Evolutionary conservation across 2,113 vertebrate genomes (phyloP), one percentile per base, ranked within the genome.

Genomic region (Gasterosteus nipponicus): DNA sequence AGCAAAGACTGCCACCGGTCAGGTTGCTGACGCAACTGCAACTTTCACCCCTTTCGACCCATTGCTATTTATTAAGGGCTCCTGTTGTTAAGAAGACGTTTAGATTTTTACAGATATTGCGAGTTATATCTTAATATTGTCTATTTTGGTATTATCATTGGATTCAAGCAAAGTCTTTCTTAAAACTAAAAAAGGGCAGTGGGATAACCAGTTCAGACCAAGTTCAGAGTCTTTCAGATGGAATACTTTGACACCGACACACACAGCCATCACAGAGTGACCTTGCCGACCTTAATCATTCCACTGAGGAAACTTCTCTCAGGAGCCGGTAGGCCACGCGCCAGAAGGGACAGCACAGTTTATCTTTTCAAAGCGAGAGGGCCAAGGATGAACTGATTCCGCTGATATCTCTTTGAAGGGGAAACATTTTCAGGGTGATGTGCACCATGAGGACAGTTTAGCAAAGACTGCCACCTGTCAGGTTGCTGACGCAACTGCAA

Each of bases 401-500:
- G 9, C 16, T 78, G 57, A 75, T 75, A 67, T 38, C 35, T 53
- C 58, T 38, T 4, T 7, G n/a, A 12, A 51, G 69, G 35, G 66
- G 22, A 53, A 26, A 3, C 26, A 1, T 33, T 64, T 53, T 54
- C 67, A 76, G 54, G 39, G 46, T 82, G 61, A 72, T 10, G n/a
- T 8, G 3, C 12, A 56, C 22, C 10, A 29, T 49, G 2, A 47
- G 64, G 15, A 46, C 22, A 58, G 35, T 15, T 76, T 22, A 56
- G 42, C 31, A 33, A 77, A 81, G 41, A 68, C 69, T 82, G 80
- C 56, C 72, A 76, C 56, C 78, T 71, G 44, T 70, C 57, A 51
- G 51, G 41, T 41, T 22, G n/a, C 7, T 7, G 10, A 62, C 18
- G 33, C 33, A 77, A 56, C 26, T 85, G 61, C 83, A 86, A 38